Conservation (phyloP, 2,797 vertebrate genomes). For the Apogon talboti region DNA sequence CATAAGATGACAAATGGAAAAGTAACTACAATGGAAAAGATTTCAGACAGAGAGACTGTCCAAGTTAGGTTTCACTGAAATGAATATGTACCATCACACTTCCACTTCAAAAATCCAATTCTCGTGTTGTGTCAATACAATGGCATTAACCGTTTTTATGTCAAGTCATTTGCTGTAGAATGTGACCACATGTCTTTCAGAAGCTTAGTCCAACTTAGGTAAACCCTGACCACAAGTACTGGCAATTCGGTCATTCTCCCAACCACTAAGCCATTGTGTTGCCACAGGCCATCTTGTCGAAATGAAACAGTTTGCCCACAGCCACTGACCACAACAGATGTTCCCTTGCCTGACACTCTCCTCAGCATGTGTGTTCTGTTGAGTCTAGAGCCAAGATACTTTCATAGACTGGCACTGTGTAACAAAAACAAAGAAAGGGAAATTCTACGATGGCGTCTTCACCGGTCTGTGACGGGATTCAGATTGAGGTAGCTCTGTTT, state of each 20-base stretch:
- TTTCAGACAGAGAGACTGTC: conserved; percentile 37
- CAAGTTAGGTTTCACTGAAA: not conserved
- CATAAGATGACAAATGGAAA: conserved; percentile 62
- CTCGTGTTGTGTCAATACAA: conserved; percentile 45
- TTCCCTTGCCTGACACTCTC: conserved; percentile 70
- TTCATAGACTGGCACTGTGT: conserved; percentile 72
- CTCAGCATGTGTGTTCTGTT: conserved; percentile 80
- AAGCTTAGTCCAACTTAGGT: conserved; percentile 73
- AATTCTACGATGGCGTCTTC: conserved; percentile 68
- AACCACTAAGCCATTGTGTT: conserved; percentile 79
- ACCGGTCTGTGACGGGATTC: conserved; percentile 59
- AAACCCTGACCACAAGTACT: conserved; percentile 73
- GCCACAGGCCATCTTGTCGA: conserved; percentile 77
- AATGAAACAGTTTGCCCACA: conserved; percentile 77
- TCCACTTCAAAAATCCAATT: conserved; percentile 52
- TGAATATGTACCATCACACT: conserved; percentile 35
- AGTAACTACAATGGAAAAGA: conserved; percentile 57
- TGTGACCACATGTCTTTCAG: conserved; percentile 70
- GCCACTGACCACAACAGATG: conserved; percentile 82
- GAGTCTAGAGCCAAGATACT: conserved; percentile 79
- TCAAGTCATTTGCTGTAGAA: conserved; percentile 60
- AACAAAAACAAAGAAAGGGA: conserved; percentile 76
- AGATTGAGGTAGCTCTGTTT: conserved; percentile 54
- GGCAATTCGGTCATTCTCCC: conserved; percentile 67
- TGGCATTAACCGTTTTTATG: conserved; percentile 42